Evolutionary conservation across 1,140 invertebrate genomes (phyloP).

Genomic region (Drosophila nebulosa): DNA sequence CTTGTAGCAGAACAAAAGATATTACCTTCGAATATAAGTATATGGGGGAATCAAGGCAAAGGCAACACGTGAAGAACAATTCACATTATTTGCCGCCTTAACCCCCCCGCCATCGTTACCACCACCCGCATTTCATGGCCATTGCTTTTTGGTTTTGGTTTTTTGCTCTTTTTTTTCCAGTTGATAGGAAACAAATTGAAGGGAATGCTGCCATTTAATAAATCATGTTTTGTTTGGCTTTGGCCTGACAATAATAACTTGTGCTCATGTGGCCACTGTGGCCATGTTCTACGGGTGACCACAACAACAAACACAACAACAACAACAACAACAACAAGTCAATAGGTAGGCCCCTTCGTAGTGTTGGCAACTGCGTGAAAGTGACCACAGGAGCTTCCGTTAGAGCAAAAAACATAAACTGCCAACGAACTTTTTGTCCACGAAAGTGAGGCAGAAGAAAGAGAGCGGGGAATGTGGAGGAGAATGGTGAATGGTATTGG

Average conservation of each 20-base stretch:
- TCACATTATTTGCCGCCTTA: conserved; percentile 9
- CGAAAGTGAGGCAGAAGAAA: conserved; percentile 7
- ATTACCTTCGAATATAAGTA: conserved; percentile 8
- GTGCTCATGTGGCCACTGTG: conserved; percentile 66
- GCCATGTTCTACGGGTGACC: conserved; percentile 51
- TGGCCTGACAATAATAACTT: conserved; percentile 77
- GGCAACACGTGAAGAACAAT: conserved; percentile 40
- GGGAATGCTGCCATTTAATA: conserved; percentile 77
- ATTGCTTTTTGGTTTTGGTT: conserved; percentile 28
- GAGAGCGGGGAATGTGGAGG: not conserved
- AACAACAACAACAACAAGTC: not conserved
- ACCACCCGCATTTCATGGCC: conserved; percentile 19
- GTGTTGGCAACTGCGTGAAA: conserved; percentile 72
- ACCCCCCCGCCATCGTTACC: not conserved
- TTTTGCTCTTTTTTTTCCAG: conserved; percentile 62
- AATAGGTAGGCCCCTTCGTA: conserved; percentile 50
- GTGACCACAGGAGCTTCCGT: conserved; percentile 71
- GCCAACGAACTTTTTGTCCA: conserved; percentile 59
- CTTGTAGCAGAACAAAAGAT: conserved; percentile 20
- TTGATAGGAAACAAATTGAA: conserved; percentile 79
- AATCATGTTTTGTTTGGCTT: conserved; percentile 77
- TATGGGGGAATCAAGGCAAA: not conserved
- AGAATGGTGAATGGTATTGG: not conserved
- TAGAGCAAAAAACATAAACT: conserved; percentile 60
- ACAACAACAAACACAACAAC: conserved; percentile 19